Conservation (phyloP, 2,113 vertebrate species). For the Heloderma charlesbogerti region DNA sequence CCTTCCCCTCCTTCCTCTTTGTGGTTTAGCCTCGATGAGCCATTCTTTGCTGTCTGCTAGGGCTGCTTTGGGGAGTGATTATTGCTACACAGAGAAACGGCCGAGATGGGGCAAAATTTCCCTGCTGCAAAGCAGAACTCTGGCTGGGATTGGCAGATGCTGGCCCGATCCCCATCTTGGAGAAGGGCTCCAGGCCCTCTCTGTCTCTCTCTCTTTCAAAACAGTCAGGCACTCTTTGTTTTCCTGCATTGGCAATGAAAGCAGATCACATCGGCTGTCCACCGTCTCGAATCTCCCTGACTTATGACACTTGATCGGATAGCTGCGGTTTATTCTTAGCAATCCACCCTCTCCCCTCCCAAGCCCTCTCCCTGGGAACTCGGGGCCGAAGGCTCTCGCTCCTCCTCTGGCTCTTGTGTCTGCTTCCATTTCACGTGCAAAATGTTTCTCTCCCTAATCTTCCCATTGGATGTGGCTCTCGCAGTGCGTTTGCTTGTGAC, state of each 20-base stretch:
- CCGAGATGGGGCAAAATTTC: too few relatives aligned
- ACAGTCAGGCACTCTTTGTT: background rate
- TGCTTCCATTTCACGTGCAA: accelerated
- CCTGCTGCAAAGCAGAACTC: too few relatives aligned
- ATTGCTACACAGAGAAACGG: background rate
- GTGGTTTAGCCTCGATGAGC: background rate
- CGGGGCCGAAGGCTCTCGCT: accelerated
- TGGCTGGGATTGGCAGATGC: background rate
- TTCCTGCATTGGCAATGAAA: slow-evolving; percentile 48
- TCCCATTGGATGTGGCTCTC: accelerated
- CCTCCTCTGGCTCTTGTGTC: background rate
- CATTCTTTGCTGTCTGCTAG: background rate
- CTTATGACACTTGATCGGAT: slow-evolving; percentile 62
- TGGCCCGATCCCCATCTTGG: accelerated
- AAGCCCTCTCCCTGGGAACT: slow-evolving; percentile 18
- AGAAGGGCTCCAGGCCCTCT: background rate
- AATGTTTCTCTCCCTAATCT: background rate
- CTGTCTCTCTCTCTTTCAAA: accelerated
- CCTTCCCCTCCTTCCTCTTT: accelerated
- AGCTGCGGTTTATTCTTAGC: slow-evolving; percentile 57
- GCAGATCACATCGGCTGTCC: slow-evolving; percentile 66
- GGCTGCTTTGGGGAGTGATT: background rate
- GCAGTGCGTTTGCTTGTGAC: accelerated
- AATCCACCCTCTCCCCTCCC: slow-evolving; percentile 44
- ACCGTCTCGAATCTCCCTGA: slow-evolving; percentile 46